Evolutionary conservation across 2,888 invertebrate genomes (phyloP).

Genomic region (Stenurella melanura): DNA sequence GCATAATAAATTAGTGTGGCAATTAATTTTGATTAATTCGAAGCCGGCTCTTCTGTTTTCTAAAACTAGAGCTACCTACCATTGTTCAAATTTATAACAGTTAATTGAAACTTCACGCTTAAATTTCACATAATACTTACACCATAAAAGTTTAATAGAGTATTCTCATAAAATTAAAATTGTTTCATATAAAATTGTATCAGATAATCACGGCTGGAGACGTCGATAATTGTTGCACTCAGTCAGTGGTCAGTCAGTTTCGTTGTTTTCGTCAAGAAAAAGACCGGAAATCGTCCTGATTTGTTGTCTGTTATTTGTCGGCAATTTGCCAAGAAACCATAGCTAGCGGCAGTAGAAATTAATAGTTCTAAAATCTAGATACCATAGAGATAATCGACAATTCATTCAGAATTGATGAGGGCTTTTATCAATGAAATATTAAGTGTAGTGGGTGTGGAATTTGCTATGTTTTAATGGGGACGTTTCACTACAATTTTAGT

Average conservation of each 20-base stretch:
- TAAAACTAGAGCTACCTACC: slow-evolving; percentile 7
- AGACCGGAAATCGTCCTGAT: slow-evolving; percentile 47
- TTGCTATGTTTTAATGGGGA: slow-evolving; percentile 32
- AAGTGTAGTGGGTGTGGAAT: slow-evolving; percentile 57
- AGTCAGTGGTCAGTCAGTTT: slow-evolving; percentile 11
- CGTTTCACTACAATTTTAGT: slow-evolving; percentile 25
- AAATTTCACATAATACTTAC: slow-evolving; percentile 25
- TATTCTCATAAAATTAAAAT: slow-evolving; percentile 25
- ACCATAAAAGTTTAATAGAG: slow-evolving; percentile 26
- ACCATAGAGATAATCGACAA: slow-evolving; percentile 49
- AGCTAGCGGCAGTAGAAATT: slow-evolving; percentile 49
- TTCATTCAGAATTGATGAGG: slow-evolving; percentile 55
- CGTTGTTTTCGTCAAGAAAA: slow-evolving; percentile 28
- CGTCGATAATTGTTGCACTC: slow-evolving; percentile 10
- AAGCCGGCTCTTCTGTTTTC: slow-evolving; percentile 19
- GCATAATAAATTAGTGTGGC: slow-evolving; percentile 23
- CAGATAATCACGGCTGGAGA: slow-evolving; percentile 24
- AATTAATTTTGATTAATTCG: slow-evolving; percentile 35
- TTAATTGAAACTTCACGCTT: slow-evolving; percentile 35
- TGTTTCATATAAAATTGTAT: slow-evolving; percentile 28
- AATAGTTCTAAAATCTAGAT: slow-evolving; percentile 51
- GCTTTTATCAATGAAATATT: slow-evolving; percentile 60
- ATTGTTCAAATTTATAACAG: slow-evolving; percentile 24
- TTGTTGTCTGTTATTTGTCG: slow-evolving; percentile 39
- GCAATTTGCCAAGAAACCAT: slow-evolving; percentile 46